phyloP scores from a whole-genome alignment of 2,113 vertebrate genomes.

The Gopherus flavomarginatus region DNA sequence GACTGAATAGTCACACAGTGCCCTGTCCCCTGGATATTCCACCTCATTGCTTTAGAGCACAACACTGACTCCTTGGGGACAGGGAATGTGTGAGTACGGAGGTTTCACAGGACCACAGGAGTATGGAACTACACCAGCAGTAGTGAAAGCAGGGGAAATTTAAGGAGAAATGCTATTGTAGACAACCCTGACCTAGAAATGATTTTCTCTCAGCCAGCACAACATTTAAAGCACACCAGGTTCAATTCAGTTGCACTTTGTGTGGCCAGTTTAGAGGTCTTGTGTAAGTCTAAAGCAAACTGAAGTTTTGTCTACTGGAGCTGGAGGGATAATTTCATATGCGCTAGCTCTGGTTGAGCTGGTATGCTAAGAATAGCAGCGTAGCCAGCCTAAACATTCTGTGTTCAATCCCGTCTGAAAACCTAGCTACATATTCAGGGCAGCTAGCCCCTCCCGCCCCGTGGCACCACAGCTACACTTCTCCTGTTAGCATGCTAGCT shows the following conservation, averaged over 20 bases:
- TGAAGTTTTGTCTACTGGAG: neutral
- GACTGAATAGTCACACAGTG: rapidly evolving
- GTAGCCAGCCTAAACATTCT: neutral
- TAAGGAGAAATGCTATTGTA: neutral
- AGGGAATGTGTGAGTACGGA: neutral
- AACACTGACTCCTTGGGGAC: neutral
- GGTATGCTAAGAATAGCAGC: neutral
- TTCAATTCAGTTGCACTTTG: neutral
- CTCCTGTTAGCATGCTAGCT: neutral
- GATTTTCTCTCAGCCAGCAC: neutral
- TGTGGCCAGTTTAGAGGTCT: neutral
- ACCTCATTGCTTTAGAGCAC: neutral
- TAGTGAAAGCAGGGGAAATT: neutral
- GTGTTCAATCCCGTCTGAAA: neutral
- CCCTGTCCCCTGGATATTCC: neutral
- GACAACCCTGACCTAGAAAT: neutral
- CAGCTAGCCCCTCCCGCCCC: neutral
- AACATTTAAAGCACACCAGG: neutral
- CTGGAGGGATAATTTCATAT: neutral
- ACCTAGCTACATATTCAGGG: neutral
- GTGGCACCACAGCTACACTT: neutral
- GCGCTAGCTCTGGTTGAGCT: neutral
- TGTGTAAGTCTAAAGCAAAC: neutral
- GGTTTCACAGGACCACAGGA: neutral
- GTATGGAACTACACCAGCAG: neutral